Percentiles rank a stretch among this genome's conserved stretches.
These are phyloP conservation scores for Glossosoma conforme DNA, from an alignment of 1,140 invertebrate genomes.

Conservation along the genomic window DNA sequence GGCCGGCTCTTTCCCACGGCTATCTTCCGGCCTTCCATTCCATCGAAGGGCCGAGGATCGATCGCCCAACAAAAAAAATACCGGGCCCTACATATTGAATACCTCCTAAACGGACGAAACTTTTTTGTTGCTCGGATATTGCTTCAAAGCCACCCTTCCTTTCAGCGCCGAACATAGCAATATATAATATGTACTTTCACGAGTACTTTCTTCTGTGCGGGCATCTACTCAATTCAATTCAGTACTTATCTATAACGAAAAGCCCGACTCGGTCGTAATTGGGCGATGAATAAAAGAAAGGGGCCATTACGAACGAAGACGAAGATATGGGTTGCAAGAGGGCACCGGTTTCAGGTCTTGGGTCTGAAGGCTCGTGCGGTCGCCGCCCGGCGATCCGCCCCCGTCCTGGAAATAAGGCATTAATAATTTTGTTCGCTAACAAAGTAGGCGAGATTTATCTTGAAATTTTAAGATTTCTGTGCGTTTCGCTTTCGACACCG, in stretches of 20 bases:
- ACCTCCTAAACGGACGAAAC: conserved; percentile 20
- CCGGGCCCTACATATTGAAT: conserved; percentile 29
- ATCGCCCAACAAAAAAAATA: conserved; percentile 16
- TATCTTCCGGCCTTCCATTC: background rate
- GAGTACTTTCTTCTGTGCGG: conserved; percentile 15
- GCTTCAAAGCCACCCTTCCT: conserved; percentile 19
- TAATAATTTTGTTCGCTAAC: no score
- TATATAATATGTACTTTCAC: background rate
- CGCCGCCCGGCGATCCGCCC: no score
- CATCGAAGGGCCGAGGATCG: conserved; percentile 4
- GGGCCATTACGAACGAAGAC: conserved; percentile 26
- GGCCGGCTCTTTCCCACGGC: background rate
- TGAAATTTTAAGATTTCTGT: no score
- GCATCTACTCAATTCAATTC: conserved; percentile 33
- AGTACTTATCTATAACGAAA: conserved; percentile 33
- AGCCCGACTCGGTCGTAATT: conserved; percentile 31
- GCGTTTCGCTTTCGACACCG: no score
- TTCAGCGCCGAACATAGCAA: background rate
- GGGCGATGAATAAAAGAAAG: conserved; percentile 33
- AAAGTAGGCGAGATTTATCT: no score
- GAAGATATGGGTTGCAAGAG: conserved; percentile 23
- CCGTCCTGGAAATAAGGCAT: no score
- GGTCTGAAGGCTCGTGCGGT: no score
- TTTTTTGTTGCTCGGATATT: conserved; percentile 30
- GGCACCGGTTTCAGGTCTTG: no score